Percentiles rank a stretch among this genome's conserved stretches.
These are phyloP conservation scores for Sipha flava DNA, from an alignment of 1,140 invertebrate genomes.

Conservation along the genomic window DNA sequence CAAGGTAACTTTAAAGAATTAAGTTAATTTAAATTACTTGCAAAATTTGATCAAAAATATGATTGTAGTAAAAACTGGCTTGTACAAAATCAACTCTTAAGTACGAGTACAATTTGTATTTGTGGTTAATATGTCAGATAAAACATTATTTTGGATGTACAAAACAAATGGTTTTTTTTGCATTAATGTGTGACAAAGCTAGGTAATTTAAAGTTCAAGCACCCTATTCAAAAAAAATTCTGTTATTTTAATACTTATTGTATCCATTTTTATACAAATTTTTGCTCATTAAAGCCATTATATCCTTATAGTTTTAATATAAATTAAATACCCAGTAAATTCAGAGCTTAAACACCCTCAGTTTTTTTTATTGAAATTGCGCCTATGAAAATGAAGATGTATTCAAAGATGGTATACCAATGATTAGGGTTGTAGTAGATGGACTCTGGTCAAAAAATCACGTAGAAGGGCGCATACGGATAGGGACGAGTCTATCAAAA, in stretches of 20 bases:
- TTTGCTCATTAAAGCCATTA: too few relatives aligned
- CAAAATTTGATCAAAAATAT: too few relatives aligned
- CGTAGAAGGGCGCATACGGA: too few relatives aligned
- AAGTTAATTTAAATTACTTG: neutral
- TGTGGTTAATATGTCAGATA: neutral
- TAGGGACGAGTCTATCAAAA: too few relatives aligned
- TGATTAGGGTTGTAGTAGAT: slow-evolving; percentile 40
- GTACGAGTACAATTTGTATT: too few relatives aligned
- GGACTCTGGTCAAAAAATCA: slow-evolving; percentile 40
- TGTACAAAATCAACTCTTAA: neutral
- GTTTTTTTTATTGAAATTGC: neutral
- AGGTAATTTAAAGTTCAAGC: neutral
- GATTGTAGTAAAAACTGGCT: neutral
- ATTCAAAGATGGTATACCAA: slow-evolving; percentile 35
- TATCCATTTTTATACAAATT: too few relatives aligned
- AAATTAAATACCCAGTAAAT: too few relatives aligned
- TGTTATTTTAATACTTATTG: too few relatives aligned
- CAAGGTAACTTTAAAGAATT: neutral
- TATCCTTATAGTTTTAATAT: too few relatives aligned
- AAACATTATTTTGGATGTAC: neutral
- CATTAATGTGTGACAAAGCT: neutral
- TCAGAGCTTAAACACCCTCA: neutral
- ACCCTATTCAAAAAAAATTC: too few relatives aligned
- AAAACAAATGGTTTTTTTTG: neutral
- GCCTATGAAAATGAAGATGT: slow-evolving; percentile 28